Evolutionary conservation across 2,113 vertebrate genomes (phyloP).

Genomic region (Pseudorectes ferrugineus): DNA sequence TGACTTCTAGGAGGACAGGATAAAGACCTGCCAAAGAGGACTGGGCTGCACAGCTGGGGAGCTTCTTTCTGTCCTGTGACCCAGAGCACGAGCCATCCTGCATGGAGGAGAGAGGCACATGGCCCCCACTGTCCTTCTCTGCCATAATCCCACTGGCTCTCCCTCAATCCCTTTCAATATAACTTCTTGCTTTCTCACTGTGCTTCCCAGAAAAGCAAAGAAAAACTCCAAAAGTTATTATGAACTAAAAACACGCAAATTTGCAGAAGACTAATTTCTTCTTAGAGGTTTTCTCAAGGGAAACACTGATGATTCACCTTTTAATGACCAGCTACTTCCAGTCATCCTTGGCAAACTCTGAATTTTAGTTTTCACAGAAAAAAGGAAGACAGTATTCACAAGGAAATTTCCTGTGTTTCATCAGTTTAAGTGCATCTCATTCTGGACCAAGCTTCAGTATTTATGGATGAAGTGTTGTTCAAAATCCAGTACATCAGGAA

Average conservation of each 20-base stretch:
- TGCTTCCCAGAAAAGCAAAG: background rate
- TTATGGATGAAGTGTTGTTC: background rate
- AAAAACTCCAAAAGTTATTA: background rate
- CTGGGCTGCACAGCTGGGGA: background rate
- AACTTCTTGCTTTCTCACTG: background rate
- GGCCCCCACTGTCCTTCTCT: background rate
- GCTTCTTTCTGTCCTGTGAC: background rate
- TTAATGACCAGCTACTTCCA: background rate
- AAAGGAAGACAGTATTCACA: background rate
- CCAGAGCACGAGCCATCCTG: accelerated
- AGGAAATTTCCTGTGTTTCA: background rate
- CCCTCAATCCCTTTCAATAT: background rate
- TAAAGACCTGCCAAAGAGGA: background rate
- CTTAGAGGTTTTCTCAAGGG: background rate
- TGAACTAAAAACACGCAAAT: background rate
- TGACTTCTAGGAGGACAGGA: background rate
- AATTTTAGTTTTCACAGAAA: background rate
- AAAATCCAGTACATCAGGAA: background rate
- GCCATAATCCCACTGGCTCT: background rate
- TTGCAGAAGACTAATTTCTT: background rate
- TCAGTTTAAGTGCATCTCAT: background rate
- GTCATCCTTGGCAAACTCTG: background rate
- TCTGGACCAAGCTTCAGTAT: background rate
- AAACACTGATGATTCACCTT: background rate
- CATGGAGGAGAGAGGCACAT: accelerated